Conservation (phyloP, 2,888 invertebrate species). For the Thecocarcelia acutangulata region DNA sequence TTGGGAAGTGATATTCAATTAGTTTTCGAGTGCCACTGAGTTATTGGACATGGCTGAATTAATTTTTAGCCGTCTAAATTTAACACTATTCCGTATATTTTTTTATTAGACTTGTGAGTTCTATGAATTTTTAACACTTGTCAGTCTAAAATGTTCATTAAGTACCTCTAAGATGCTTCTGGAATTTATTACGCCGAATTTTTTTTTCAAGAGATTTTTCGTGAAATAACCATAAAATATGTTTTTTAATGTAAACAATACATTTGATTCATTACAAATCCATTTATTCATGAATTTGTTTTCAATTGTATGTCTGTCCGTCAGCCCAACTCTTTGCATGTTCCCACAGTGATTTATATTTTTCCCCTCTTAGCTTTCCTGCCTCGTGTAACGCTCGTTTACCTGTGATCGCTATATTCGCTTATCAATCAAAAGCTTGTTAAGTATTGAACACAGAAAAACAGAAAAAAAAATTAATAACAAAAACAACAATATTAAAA, state of each 20-base stretch:
- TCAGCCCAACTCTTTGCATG: background rate
- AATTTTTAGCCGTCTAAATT: no score
- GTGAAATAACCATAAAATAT: background rate
- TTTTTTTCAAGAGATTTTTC: constrained; percentile 6
- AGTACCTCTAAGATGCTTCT: constrained; percentile 6
- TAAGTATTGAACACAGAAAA: constrained; percentile 36
- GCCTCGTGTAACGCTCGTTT: background rate
- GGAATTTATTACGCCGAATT: constrained; percentile 27
- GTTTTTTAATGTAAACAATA: constrained; percentile 9
- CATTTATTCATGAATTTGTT: constrained; percentile 24
- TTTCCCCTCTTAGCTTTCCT: background rate
- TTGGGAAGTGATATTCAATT: no score
- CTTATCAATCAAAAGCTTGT: constrained; percentile 56
- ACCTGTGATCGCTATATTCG: constrained; percentile 32
- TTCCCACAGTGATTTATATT: background rate
- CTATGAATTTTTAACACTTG: no score
- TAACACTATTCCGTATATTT: no score
- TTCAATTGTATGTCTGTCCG: background rate
- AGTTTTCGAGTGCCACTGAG: no score
- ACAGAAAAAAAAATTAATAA: constrained; percentile 2
- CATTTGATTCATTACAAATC: constrained; percentile 34
- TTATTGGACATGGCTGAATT: no score
- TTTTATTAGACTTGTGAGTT: no score
- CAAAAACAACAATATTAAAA: constrained; percentile 27
- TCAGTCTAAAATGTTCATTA: background rate